Evolutionary conservation across 2,113 vertebrate species (phyloP).

Genomic region (Catagonus wagneri): DNA sequence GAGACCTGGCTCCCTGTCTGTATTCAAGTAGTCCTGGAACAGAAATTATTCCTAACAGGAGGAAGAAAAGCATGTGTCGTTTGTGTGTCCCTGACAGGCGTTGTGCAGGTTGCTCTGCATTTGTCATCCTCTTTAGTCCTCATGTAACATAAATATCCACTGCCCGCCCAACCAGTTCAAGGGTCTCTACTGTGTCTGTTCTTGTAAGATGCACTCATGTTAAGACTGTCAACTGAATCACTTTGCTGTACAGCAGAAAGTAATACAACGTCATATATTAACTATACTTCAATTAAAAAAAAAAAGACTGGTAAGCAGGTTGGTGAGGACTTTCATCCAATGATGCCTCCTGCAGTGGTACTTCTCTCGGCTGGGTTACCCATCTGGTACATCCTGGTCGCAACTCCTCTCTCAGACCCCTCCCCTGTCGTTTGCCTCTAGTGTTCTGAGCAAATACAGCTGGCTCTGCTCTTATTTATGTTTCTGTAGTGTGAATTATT

Average conservation of each 20-base stretch:
- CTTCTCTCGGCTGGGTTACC: neutral
- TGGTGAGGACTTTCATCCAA: neutral
- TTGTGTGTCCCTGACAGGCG: neutral
- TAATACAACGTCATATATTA: no score
- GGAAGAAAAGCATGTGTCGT: neutral
- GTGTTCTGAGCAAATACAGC: neutral
- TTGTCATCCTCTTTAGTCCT: neutral
- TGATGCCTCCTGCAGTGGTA: rapidly evolving
- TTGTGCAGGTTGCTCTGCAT: neutral
- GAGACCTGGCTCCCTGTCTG: neutral
- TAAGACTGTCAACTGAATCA: neutral
- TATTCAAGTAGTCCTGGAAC: neutral
- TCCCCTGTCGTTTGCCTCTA: neutral
- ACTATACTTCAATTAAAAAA: no score
- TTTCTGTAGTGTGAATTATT: neutral
- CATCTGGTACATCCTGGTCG: neutral
- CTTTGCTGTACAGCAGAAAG: no score
- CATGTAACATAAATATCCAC: neutral
- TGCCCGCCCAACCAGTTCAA: neutral
- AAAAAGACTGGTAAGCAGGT: neutral
- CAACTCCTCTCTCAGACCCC: neutral
- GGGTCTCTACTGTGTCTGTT: neutral
- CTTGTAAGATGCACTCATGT: neutral
- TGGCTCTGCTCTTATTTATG: neutral
- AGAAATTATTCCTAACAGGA: neutral